Percentiles rank a stretch among this genome's conserved stretches.
Conservation (phyloP, 1,140 invertebrate species). For the Cylas formicarius region DNA sequence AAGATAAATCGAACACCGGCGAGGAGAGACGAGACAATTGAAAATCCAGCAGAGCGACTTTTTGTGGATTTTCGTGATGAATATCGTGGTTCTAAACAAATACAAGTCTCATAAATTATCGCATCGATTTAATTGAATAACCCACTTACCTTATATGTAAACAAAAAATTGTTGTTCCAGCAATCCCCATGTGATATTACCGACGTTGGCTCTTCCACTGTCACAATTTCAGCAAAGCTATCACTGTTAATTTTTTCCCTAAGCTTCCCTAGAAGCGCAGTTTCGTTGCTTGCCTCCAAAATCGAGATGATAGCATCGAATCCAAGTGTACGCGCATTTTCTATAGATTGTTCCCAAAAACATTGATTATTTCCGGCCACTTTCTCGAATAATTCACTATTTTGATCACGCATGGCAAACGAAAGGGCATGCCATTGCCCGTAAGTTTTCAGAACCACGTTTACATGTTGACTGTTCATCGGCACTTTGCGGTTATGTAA, state of each 20-base stretch:
- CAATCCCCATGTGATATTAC: conserved; percentile 48
- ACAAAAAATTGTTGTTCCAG: conserved; percentile 50
- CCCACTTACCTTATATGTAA: conserved; percentile 43
- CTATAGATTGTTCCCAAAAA: conserved; percentile 11
- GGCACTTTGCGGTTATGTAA: conserved; percentile 44
- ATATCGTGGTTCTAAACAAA: conserved; percentile 4
- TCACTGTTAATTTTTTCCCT: conserved; percentile 12
- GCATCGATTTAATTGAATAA: too few species aligned
- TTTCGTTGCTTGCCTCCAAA: too few species aligned
- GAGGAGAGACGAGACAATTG: conserved; percentile 49
- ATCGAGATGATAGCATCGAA: too few species aligned
- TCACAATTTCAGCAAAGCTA: conserved; percentile 8
- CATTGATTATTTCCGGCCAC: conserved; percentile 17
- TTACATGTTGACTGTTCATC: conserved; percentile 43
- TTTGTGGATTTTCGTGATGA: conserved; percentile 9
- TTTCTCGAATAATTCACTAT: conserved; percentile 21
- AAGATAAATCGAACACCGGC: conserved; percentile 50
- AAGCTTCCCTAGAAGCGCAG: too few species aligned
- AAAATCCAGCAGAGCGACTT: conserved; percentile 46
- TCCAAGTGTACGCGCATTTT: too few species aligned
- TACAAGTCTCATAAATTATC: too few species aligned
- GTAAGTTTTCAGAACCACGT: conserved; percentile 43
- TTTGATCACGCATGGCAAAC: conserved; percentile 43
- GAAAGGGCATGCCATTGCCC: conserved; percentile 49
- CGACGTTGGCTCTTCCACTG: conserved; percentile 18